phyloP scores from a whole-genome alignment of 2,888 invertebrate species.

The Papilio elwesi region DNA sequence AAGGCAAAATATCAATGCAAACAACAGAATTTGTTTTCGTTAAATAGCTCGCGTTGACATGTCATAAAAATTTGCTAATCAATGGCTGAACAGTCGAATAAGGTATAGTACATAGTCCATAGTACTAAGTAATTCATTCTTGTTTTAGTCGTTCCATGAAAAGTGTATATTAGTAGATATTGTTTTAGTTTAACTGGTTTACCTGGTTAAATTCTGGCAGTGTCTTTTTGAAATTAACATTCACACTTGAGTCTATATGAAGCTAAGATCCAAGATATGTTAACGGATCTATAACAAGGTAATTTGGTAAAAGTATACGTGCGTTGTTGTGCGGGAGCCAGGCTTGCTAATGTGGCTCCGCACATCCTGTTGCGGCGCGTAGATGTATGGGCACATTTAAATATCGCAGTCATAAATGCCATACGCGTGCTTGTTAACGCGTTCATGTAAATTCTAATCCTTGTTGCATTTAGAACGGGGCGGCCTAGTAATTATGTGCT shows the following conservation, averaged over 20 bases:
- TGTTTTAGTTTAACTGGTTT: not conserved
- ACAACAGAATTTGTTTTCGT: no score
- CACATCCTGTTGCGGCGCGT: slow-evolving; percentile 52
- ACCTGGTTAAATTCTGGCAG: not conserved
- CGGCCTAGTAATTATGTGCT: slow-evolving; percentile 84
- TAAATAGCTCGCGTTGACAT: no score
- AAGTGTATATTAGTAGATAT: not conserved
- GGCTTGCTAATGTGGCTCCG: slow-evolving; percentile 42
- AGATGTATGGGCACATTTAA: slow-evolving; percentile 61
- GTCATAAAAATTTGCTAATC: no score
- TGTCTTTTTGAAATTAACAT: not conserved
- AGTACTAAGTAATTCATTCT: no score
- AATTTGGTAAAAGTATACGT: slow-evolving; percentile 19
- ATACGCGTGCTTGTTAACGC: slow-evolving; percentile 79
- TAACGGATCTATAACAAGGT: not conserved
- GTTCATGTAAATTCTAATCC: slow-evolving; percentile 82
- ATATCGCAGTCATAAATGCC: slow-evolving; percentile 80
- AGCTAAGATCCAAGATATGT: not conserved
- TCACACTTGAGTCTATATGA: not conserved
- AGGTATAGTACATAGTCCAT: no score
- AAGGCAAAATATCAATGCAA: no score
- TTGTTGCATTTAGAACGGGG: slow-evolving; percentile 81
- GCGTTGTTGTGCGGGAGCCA: slow-evolving; percentile 5
- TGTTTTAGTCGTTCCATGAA: not conserved
- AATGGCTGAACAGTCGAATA: no score